A percentile compares a stretch with the other conserved stretches of the same genome.
Conservation (phyloP, 2,888 invertebrate genomes). For the Rhabditoides inermis region DNA sequence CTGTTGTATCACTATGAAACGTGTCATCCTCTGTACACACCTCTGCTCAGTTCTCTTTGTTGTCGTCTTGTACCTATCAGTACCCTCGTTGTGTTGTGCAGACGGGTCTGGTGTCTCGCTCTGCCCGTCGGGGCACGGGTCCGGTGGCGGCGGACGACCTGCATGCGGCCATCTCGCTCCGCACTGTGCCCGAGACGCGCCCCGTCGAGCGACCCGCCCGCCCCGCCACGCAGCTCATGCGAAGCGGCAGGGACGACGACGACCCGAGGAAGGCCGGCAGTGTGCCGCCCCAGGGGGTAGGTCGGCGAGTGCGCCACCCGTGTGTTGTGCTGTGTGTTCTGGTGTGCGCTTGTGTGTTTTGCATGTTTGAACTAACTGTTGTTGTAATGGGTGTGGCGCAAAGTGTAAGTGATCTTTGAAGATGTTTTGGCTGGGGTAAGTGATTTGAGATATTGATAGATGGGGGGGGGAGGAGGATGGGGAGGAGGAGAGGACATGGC, state of each 20-base stretch:
- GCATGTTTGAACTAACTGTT: too few relatives aligned
- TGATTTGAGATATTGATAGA: too few relatives aligned
- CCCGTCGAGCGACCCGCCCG: background rate
- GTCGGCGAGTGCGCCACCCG: too few relatives aligned
- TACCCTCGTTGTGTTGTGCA: conserved; percentile 11
- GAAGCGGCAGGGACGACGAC: background rate
- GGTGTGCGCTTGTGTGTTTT: too few relatives aligned
- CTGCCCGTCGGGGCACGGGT: conserved; percentile 45
- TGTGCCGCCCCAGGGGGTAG: too few relatives aligned
- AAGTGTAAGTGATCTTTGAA: too few relatives aligned
- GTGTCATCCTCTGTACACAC: conserved; percentile 1
- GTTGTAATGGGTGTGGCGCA: too few relatives aligned
- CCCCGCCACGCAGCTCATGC: background rate
- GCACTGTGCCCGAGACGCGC: background rate
- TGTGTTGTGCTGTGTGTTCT: too few relatives aligned
- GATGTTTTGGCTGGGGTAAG: too few relatives aligned
- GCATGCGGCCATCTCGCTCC: conserved; percentile 15
- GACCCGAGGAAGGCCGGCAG: background rate
- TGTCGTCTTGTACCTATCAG: conserved; percentile 6
- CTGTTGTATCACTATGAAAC: background rate
- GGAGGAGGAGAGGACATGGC: too few relatives aligned
- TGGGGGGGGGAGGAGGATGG: too few relatives aligned
- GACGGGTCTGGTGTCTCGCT: conserved; percentile 28
- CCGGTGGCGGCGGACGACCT: conserved; percentile 43
- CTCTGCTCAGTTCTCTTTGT: conserved; percentile 2